Conservation (phyloP, 2,113 vertebrate genomes). For the Aegithalos caudatus region DNA sequence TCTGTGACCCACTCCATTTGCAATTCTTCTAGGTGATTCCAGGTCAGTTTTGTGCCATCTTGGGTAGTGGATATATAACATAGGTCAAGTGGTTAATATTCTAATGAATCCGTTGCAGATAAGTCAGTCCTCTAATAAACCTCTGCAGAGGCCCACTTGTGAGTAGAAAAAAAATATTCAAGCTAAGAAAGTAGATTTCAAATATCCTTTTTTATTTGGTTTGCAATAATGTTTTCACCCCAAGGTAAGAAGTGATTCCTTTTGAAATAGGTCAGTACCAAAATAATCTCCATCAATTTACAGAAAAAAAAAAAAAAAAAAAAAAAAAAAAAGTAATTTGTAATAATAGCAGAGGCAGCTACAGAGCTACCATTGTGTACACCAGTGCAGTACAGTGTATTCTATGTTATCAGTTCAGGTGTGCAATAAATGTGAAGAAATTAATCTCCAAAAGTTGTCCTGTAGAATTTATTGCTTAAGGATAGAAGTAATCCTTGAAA, state of each 20-base stretch:
- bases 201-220: neutral
- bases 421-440: neutral
- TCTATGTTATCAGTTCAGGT: neutral
- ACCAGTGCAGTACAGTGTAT: neutral
- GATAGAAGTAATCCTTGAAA: neutral
- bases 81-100: constrained; percentile 15
- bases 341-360: neutral
- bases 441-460: neutral
- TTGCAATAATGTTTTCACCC: neutral
- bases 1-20: neutral
- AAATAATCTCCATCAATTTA: neutral
- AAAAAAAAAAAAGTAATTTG: neutral
- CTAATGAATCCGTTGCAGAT: neutral
- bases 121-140: neutral
- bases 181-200: neutral
- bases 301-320: neutral
- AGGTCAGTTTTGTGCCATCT: neutral
- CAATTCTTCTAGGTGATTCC: neutral
- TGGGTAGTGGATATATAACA: neutral
- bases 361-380: neutral
- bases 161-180: neutral
- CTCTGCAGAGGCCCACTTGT: neutral
- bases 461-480: neutral
- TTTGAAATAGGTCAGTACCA: neutral
- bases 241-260: neutral